Base-by-base conservation (phyloP, 1,140 invertebrate species). In the Trichonephila clavipes region DNA sequence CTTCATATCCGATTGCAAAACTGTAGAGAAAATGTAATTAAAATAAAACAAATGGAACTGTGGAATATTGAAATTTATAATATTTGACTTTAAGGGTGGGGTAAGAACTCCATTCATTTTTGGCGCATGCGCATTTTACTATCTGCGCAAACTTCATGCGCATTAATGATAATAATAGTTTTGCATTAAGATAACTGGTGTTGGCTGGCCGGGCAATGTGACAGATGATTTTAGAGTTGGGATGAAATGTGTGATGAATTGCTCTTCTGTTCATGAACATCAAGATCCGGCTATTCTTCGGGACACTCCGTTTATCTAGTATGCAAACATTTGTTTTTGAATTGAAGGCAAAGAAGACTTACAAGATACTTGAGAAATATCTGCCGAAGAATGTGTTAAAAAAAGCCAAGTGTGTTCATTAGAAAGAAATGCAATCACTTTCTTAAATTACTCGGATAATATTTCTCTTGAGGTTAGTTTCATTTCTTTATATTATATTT, bases 391-490 rank as follows among this genome's bases (percentile, higher is more conserved):
- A 77, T 77, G 69, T 16, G 14, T 7, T 34, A 28, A 77, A 69
- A 24, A 51, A 51, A 51, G 0, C 51, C 51, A 7, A 51, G 0
- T 1, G 51, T 12, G 51, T 51, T 51, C 66, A 69, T 40, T 40
- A 69, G 64, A 21, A 69, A 69, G 66, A 69, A 8, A 69, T 69
- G 66, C 21, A 10, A 24, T 28, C 14, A 69, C 3, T 69, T 14
- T 69, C 21, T 69, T 28, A 69, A 69, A 69, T n/a, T 2, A n/a
- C 5, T 12, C 6, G 51, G 51, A 8, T 24, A 24, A 69, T 69
- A 69, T n/a, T 69, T 69, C n/a, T 69, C 21, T 69, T 69, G n/a
- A 69, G 66, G 66, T 69, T 69, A 24, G 66, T 69, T 51, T 51
- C 51, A 51, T 51, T 51, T 51, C 10, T 51, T 51, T 3, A 51